Conservation (phyloP, 2,888 invertebrate genomes). For the Oscheius sp. region DNA sequence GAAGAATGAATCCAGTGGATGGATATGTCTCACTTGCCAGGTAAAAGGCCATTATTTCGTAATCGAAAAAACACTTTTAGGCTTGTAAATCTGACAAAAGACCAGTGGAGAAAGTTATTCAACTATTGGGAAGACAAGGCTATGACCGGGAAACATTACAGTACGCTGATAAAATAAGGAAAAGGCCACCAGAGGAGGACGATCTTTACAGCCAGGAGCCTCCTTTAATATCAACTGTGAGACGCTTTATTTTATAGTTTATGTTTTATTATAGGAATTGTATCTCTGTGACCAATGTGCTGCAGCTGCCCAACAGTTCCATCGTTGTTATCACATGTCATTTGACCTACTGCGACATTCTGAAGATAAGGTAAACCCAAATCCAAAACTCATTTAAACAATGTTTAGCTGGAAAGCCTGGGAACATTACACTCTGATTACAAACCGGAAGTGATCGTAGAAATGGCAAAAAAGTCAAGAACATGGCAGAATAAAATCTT, state of each 20-base stretch:
- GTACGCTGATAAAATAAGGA: conserved; percentile 3
- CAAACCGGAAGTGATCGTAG: conserved; percentile 43
- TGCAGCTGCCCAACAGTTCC: conserved; percentile 40
- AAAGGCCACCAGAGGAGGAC: conserved; percentile 1
- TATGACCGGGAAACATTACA: conserved; percentile 40
- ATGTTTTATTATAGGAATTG: conserved; percentile 42
- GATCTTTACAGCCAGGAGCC: conserved; percentile 3
- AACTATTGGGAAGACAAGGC: conserved; percentile 39
- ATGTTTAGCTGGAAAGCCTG: conserved; percentile 48
- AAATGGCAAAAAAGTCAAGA: conserved; percentile 42
- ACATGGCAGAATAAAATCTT: conserved; percentile 38
- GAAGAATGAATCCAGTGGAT: neutral
- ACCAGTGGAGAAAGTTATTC: conserved; percentile 40
- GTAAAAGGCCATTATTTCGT: neutral
- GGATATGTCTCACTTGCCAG: conserved; percentile 22
- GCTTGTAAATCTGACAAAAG: conserved; percentile 42
- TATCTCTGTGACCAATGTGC: conserved; percentile 50
- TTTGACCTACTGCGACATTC: conserved; percentile 43
- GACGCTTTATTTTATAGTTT: neutral
- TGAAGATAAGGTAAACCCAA: conserved; percentile 46
- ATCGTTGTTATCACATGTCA: conserved; percentile 44
- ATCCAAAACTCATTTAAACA: neutral
- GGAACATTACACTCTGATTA: conserved; percentile 46
- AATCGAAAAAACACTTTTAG: conserved; percentile 32
- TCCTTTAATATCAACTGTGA: conserved; percentile 20